Base-by-base conservation (phyloP, 2,888 invertebrate species). In the Diarsia brunnea region DNA sequence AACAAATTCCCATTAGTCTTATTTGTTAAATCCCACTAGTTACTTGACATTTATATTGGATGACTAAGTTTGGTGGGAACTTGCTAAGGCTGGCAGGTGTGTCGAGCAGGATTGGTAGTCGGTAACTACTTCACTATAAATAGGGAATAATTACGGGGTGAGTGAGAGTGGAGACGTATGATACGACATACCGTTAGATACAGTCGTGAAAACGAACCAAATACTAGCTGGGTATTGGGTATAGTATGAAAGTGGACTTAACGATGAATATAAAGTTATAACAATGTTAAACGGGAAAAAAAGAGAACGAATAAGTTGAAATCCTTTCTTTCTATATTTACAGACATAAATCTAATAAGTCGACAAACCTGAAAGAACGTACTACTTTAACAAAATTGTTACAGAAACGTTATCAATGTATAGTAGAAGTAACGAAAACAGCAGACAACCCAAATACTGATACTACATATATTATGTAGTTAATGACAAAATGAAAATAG, bases 61-160 rank as follows among this genome's bases (percentile, higher is more conserved):
- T 70, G 38, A 79, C 38, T 12, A 60, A 79, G 14, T 73, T 75
- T 16, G 31, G 31, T 75, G 75, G 73, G 69, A 82, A 69, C 16
- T 60, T 72, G 49, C 49, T 53, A 74, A 79, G 70, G 78, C 60
- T 77, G 60, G 64, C 79, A 86, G 71, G 67, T 84, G 81, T 58
- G 38, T 21, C 63, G 51, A n/a, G 53, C 55, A 16, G 43, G 19
- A 43, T 73, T 24, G 24, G 14, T 8, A 45, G 61, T 70, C 27
- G 69, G 65, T 67, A n/a, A 49, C 43, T 67, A 51, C 73, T 24
- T 24, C 63, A 68, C 31, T 67, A 77, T 69, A 53, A 74, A 76
- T 67, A 61, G 72, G 69, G 63, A 12, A 49, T 73, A 76, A 68
- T 82, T 75, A 73, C 12, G 19, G 21, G 51, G 31, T 43, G 43